Conservation (phyloP, 2,113 vertebrate species). For the Hystrix brachyura region DNA sequence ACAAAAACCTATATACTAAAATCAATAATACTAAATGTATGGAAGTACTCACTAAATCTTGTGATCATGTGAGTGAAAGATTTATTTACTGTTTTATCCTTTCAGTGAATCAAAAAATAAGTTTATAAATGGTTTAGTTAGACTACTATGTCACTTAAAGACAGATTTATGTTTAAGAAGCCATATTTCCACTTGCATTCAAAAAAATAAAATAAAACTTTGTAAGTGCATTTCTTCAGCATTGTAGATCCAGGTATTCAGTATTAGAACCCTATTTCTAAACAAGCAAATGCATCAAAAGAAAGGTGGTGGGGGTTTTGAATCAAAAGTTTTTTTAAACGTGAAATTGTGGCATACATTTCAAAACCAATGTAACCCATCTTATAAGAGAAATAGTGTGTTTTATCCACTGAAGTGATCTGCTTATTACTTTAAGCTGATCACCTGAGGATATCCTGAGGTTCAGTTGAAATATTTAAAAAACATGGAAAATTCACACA, state of each 20-base stretch:
- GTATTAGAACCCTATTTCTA: background rate
- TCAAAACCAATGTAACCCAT: background rate
- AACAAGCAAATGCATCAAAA: constrained; percentile 1
- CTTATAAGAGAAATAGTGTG: background rate
- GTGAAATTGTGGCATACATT: constrained; percentile 3
- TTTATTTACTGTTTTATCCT: constrained; percentile 46
- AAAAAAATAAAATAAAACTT: constrained; percentile 6
- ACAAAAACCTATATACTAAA: constrained; percentile 52
- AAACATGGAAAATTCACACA: background rate
- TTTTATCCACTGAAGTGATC: background rate
- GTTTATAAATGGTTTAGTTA: constrained; percentile 36
- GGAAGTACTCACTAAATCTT: constrained; percentile 53
- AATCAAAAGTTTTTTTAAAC: constrained; percentile 33
- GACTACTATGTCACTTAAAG: background rate
- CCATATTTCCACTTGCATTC: constrained; percentile 19
- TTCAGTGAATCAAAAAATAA: constrained; percentile 45
- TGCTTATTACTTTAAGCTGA: constrained; percentile 27
- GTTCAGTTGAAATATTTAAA: background rate
- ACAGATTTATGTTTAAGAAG: constrained; percentile 44
- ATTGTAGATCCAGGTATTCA: background rate
- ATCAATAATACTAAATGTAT: constrained; percentile 49
- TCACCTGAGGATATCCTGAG: background rate
- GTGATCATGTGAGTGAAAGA: background rate
- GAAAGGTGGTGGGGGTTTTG: background rate
- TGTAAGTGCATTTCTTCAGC: constrained; percentile 33